phyloP scores from a whole-genome alignment of 1,140 invertebrate genomes.

The Cryptotermes secundus region DNA sequence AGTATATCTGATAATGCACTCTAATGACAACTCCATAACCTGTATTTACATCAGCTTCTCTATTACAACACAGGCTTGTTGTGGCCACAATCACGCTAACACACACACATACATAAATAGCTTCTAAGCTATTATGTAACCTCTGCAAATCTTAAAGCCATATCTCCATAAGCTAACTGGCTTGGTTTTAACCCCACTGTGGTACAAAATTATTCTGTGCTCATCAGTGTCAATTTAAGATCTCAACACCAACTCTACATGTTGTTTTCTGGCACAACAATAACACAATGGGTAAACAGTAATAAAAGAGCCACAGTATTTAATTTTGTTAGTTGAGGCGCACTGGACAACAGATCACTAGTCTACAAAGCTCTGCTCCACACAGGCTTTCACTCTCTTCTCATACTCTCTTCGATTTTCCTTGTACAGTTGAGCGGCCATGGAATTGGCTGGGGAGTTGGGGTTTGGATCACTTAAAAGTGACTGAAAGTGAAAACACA shows the following conservation, averaged over 20 bases:
- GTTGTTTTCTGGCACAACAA: conserved; percentile 13
- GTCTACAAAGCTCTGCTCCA: conserved; percentile 94
- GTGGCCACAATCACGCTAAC: neutral
- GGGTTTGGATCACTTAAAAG: conserved; percentile 95
- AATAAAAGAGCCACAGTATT: conserved; percentile 26
- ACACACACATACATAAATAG: neutral
- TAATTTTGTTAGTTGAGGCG: conserved; percentile 26
- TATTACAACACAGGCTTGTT: neutral
- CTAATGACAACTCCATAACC: neutral
- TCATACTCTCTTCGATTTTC: conserved; percentile 94
- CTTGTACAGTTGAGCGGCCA: conserved; percentile 95
- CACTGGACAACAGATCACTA: conserved; percentile 55
- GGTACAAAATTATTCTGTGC: conserved; percentile 8
- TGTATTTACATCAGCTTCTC: conserved; percentile 16
- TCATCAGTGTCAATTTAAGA: neutral
- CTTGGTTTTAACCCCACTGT: neutral
- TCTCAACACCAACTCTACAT: conserved; percentile 2
- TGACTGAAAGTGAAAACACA: conserved; percentile 68
- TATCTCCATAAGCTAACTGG: neutral
- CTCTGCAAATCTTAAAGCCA: conserved; percentile 10
- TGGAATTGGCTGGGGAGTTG: conserved; percentile 93
- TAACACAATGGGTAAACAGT: conserved; percentile 26
- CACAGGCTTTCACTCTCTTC: conserved; percentile 94
- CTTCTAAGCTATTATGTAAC: neutral
- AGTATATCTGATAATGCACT: neutral